Evolutionary conservation across 2,888 invertebrate genomes (phyloP), one percentile per base, ranked within the genome.

Genomic region (Drosophila algonquin): DNA sequence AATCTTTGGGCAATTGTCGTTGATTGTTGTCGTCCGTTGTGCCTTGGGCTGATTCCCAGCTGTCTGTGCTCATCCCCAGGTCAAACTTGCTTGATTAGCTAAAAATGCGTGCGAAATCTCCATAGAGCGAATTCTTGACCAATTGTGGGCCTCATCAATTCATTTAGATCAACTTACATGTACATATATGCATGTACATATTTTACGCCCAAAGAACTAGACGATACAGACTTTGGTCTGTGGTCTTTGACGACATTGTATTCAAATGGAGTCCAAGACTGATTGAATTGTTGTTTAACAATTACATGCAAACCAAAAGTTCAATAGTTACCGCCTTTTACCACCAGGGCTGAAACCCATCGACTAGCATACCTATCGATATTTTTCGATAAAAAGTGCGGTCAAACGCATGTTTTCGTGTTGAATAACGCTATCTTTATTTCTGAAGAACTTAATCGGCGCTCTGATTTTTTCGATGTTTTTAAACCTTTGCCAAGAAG

Each of bases 1-100:
- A 86, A 89, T 86, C 80, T 85, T 80, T 77, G 75, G 62, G 68
- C 87, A 86, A 86, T 87, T 86, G 86, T 76, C 79, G 76, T 81
- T 84, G 85, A 85, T 89, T 89, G 81, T 58, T 72, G 76, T 82
- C 80, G 78, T 86, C 75, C 75, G 72, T 71, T 70, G 54, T 61
- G 63, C 63, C 60, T 69, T 63, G 53, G 58, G 53, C 63, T 69
- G 58, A 54, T 68, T 75, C 58, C 61, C 52, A 74, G 60, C 63
- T 76, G 46, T 40, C 59, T 40, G 52, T 47, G 35, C 4, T 7
- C 35, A 12, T 45, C 35, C 53, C 62, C 40, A 40, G 72, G 63
- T 70, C 74, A 70, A 78, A 73, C 71, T 24, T 65, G 73, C 81
- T 71, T 72, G 71, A 71, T 71, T 72, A 71, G 73, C 69, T 87